Conservation (phyloP, 2,113 vertebrate species). For the Penelope pileata region DNA sequence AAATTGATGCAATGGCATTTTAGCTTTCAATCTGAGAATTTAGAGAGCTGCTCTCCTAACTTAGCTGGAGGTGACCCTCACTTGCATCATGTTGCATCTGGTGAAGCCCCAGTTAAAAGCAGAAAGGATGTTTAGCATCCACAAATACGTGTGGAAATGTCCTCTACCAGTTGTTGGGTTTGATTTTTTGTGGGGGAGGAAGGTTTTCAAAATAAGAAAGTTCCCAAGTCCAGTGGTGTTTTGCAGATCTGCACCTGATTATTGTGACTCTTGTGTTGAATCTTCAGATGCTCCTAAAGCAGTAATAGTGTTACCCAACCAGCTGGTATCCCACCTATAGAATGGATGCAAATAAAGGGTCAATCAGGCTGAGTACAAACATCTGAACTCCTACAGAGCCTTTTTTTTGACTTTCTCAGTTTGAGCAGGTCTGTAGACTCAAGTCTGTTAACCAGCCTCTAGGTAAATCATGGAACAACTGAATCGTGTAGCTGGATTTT, state of each 20-base stretch:
- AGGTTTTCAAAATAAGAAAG: not conserved
- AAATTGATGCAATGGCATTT: not conserved
- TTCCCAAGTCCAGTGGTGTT: not conserved
- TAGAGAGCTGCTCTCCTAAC: not conserved
- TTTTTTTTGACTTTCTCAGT: not conserved
- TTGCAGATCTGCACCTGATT: not conserved
- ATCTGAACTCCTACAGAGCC: not conserved
- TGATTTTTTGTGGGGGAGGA: not conserved
- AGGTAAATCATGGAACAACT: not conserved
- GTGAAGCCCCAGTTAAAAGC: not conserved
- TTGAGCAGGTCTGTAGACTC: not conserved
- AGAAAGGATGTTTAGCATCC: not conserved
- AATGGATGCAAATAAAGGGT: not conserved
- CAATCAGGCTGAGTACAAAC: not conserved
- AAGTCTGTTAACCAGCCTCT: not conserved
- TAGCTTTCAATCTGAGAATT: not conserved
- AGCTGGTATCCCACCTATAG: fast-evolving
- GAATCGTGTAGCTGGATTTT: not conserved
- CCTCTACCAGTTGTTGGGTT: not conserved
- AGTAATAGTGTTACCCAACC: fast-evolving
- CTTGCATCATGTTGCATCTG: not conserved
- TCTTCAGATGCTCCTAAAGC: not conserved
- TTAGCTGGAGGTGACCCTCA: not conserved
- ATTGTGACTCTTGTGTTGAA: fast-evolving
- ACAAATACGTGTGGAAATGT: not conserved